A percentile compares a stretch with the other conserved stretches of the same genome.
Conservation (phyloP, 2,888 invertebrate species). For the Galeruca laticollis region DNA sequence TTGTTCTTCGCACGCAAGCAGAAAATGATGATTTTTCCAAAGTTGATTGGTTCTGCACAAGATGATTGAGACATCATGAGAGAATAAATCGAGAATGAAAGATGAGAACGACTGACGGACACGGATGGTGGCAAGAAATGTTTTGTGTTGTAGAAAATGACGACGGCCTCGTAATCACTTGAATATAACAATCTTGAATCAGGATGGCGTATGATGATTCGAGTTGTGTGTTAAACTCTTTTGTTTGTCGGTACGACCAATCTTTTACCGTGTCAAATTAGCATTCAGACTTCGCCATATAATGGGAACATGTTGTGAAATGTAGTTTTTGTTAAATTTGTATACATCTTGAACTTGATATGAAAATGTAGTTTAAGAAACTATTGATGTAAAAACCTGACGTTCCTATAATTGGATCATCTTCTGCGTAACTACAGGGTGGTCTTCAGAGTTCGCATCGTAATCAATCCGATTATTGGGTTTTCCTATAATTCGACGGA, state of each 20-base stretch:
- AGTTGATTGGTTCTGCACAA: conserved; percentile 45
- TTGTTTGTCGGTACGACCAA: conserved; percentile 27
- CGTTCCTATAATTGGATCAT: not conserved
- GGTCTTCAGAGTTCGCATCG: not conserved
- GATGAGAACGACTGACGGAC: conserved; percentile 34
- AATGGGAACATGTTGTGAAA: not conserved
- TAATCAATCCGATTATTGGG: no score
- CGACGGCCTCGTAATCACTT: conserved; percentile 48
- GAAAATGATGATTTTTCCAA: conserved; percentile 39
- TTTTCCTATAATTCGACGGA: no score
- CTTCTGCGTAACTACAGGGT: not conserved
- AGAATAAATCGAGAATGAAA: conserved; percentile 14
- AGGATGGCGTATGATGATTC: conserved; percentile 41
- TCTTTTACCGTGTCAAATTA: conserved; percentile 6
- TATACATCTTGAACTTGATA: not conserved
- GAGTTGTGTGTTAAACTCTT: conserved; percentile 45
- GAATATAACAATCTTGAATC: conserved; percentile 51
- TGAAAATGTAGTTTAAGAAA: not conserved
- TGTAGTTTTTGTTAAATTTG: not conserved
- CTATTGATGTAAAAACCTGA: not conserved
- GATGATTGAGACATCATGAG: conserved; percentile 55
- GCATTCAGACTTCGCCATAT: conserved; percentile 2
- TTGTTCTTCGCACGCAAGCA: conserved; percentile 25
- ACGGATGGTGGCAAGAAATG: conserved; percentile 23
- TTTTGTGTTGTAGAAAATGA: conserved; percentile 25